These are phyloP conservation scores for Hirtodrosophila trivittata DNA, from an alignment of 2,888 invertebrate genomes.

Conservation along the genomic window DNA sequence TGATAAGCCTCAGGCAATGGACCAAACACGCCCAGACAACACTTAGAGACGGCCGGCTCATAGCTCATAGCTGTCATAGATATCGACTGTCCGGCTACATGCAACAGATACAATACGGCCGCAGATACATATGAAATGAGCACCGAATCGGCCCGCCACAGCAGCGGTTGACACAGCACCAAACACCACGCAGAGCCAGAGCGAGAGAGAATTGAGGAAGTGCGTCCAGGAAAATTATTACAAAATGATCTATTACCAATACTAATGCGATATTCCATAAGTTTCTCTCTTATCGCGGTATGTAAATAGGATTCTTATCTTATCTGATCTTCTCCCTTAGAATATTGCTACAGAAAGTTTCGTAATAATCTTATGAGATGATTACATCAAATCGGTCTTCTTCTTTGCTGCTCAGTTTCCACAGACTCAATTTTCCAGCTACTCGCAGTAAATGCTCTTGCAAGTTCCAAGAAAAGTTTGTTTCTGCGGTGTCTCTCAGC, in stretches of 20 bases:
- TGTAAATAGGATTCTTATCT: too few relatives aligned
- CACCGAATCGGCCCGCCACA: background rate
- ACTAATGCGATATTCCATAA: too few relatives aligned
- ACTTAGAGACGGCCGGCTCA: constrained; percentile 9
- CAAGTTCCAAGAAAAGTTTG: too few relatives aligned
- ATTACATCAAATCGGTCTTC: too few relatives aligned
- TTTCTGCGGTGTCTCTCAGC: too few relatives aligned
- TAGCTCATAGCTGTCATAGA: constrained; percentile 62
- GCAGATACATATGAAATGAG: constrained; percentile 47
- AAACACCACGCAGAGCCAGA: background rate
- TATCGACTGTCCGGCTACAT: constrained; percentile 51
- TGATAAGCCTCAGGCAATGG: constrained; percentile 59
- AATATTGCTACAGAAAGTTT: too few relatives aligned
- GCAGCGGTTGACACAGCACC: background rate
- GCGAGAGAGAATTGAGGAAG: constrained; percentile 4
- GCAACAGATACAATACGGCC: constrained; percentile 42
- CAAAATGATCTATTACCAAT: constrained; percentile 34
- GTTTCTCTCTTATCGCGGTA: too few relatives aligned
- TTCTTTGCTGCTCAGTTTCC: too few relatives aligned
- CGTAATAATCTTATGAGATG: too few relatives aligned
- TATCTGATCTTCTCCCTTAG: too few relatives aligned
- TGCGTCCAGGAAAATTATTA: background rate
- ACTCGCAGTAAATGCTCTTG: too few relatives aligned
- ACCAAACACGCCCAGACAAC: constrained; percentile 12
- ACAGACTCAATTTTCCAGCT: too few relatives aligned